phyloP scores from a whole-genome alignment of 2,113 vertebrate genomes.

The human region DNA sequence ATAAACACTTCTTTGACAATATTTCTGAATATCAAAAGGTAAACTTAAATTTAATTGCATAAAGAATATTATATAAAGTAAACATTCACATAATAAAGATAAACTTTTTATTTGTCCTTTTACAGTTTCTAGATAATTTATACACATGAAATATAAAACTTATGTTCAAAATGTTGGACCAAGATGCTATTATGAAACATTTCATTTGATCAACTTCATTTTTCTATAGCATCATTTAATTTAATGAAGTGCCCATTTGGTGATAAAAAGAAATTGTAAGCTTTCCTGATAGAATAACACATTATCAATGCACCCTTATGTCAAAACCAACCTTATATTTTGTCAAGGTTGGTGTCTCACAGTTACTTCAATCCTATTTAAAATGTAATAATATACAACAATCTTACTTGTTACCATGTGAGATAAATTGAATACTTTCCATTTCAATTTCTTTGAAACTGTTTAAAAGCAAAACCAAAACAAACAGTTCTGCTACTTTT shows the following conservation, averaged over 20 bases:
- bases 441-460: background rate
- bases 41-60: background rate
- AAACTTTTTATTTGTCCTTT: background rate
- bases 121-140: background rate
- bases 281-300: background rate
- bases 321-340: background rate
- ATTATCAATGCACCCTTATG: background rate
- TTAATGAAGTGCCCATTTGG: background rate
- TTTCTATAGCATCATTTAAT: background rate
- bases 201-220: background rate
- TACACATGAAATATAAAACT: background rate
- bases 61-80: background rate
- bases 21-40: background rate
- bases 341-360: background rate
- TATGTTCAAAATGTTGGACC: background rate
- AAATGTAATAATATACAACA: background rate
- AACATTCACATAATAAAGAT: background rate
- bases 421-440: background rate
- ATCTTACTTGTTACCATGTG: background rate
- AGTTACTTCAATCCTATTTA: constrained; percentile 3
- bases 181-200: background rate
- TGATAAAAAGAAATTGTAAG: background rate
- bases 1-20: background rate
- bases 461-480: background rate
- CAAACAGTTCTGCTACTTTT: background rate